phyloP scores from a whole-genome alignment of 2,113 vertebrate genomes.

The Leucoraja erinaceus region DNA sequence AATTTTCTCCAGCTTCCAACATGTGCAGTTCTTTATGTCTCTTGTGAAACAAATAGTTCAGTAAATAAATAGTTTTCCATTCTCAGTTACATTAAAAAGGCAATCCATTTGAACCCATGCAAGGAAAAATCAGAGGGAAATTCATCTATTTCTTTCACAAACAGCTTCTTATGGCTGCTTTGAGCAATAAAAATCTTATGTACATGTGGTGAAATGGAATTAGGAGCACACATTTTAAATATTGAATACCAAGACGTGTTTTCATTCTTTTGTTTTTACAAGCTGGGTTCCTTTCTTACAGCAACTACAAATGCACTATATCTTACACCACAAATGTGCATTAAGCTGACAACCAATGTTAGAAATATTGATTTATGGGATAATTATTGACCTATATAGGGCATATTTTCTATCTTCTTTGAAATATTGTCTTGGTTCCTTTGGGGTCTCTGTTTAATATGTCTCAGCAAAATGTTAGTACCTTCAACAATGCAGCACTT shows the following conservation, averaged over 20 bases:
- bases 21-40: too few species aligned
- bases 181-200: neutral
- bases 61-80: neutral
- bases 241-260: neutral
- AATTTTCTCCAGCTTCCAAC: too few species aligned
- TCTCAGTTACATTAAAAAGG: neutral
- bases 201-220: neutral
- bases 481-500: too few species aligned
- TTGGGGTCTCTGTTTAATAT: too few species aligned
- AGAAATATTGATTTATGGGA: too few species aligned
- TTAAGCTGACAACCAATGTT: too few species aligned
- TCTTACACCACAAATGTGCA: neutral
- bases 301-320: neutral
- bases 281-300: neutral
- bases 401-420: too few species aligned
- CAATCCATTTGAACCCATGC: neutral
- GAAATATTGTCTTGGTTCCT: too few species aligned
- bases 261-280: neutral
- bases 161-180: neutral
- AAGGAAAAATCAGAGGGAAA: neutral
- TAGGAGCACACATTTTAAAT: neutral
- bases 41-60: neutral
- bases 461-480: too few species aligned
- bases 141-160: neutral
- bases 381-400: too few species aligned